A percentile compares a stretch with the other conserved stretches of the same genome.
phyloP scores from a whole-genome alignment of 2,797 vertebrate genomes.

The Peromyscus attwateri region DNA sequence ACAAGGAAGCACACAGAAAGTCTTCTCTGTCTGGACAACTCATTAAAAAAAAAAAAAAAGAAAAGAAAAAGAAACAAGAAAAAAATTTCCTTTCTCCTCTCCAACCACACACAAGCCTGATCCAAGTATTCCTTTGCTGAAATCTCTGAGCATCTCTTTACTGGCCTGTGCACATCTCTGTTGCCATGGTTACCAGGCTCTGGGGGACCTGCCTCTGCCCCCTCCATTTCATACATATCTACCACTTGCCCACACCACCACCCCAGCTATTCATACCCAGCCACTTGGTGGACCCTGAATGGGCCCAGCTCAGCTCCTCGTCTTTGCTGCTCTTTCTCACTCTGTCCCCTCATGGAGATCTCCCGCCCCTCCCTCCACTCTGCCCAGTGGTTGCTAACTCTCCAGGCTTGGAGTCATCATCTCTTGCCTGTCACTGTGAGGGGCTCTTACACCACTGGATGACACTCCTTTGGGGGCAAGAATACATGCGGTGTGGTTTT shows the following conservation, averaged over 20 bases:
- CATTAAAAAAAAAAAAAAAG: not conserved
- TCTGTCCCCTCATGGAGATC: not conserved
- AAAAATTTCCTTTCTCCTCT: not conserved
- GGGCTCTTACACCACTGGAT: not conserved
- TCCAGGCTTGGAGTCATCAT: not conserved
- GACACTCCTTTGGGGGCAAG: not conserved
- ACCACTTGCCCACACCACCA: not conserved
- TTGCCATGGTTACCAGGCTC: constrained; percentile 61
- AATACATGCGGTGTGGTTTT: rapidly evolving
- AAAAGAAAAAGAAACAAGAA: not conserved
- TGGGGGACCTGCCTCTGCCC: constrained; percentile 46
- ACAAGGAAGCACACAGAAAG: not conserved
- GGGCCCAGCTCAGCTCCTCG: rapidly evolving
- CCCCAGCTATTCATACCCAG: not conserved
- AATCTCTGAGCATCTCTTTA: not conserved
- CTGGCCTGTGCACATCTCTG: not conserved
- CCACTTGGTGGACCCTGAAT: not conserved
- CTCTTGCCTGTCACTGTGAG: not conserved
- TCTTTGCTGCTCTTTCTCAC: not conserved
- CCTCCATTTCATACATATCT: not conserved
- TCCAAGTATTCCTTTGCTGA: not conserved
- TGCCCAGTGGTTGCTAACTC: not conserved
- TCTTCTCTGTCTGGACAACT: not conserved
- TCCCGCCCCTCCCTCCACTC: not conserved
- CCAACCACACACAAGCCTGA: not conserved